Evolutionary conservation across 2,888 invertebrate genomes (phyloP).

Genomic region (Euzetes globulus): DNA sequence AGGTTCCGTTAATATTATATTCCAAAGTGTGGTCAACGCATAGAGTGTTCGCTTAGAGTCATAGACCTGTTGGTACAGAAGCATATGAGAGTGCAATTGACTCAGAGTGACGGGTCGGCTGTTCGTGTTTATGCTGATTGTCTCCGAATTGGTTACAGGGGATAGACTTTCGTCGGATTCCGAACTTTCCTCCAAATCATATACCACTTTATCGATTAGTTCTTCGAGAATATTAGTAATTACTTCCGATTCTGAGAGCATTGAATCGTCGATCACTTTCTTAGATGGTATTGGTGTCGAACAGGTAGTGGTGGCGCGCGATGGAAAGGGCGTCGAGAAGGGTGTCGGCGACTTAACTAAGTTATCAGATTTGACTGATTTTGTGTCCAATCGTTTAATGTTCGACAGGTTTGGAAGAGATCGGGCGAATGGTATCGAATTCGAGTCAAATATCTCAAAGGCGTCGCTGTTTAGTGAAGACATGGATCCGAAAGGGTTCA

Average conservation of each 20-base stretch:
- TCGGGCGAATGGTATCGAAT: constrained; percentile 37
- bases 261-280: constrained; percentile 9
- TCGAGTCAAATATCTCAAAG: constrained; percentile 37
- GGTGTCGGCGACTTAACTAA: constrained; percentile 22
- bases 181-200: constrained; percentile 13
- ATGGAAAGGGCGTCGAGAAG: constrained; percentile 30
- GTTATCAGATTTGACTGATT: constrained; percentile 15
- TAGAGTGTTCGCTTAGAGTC: constrained; percentile 67
- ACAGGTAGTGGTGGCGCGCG: constrained; percentile 20
- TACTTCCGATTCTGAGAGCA: constrained; percentile 29
- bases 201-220: constrained; percentile 33
- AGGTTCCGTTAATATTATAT: constrained; percentile 62
- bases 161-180: constrained; percentile 29
- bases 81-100: constrained; percentile 72
- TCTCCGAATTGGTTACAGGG: constrained; percentile 17
- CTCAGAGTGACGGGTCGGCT: constrained; percentile 44
- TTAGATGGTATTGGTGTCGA: constrained; percentile 10
- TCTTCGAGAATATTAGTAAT: constrained; percentile 31
- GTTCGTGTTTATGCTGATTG: constrained; percentile 8
- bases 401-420: constrained; percentile 39
- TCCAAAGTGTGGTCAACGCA: constrained; percentile 64
- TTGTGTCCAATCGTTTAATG: constrained; percentile 35
- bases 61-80: constrained; percentile 69
- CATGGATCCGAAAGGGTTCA: constrained; percentile 57
- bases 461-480: constrained; percentile 45